Conservation (phyloP, 2,888 invertebrate species). For the Tinea semifulvella region DNA sequence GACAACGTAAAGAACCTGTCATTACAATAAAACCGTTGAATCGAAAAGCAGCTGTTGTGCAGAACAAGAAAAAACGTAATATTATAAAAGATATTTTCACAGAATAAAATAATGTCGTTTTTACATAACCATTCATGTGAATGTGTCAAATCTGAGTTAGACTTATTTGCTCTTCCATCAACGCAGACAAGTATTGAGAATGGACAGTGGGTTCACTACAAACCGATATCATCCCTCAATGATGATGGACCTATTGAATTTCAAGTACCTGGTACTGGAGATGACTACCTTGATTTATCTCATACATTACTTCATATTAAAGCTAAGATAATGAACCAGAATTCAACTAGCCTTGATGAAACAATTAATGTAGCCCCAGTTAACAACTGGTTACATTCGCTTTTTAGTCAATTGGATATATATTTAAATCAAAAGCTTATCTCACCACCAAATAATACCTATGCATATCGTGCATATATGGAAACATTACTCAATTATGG, state of each 20-base stretch:
- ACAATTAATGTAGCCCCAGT: slow-evolving; percentile 23
- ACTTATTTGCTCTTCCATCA: too few relatives aligned
- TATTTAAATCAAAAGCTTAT: slow-evolving; percentile 27
- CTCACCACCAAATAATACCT: slow-evolving; percentile 24
- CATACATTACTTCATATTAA: slow-evolving; percentile 22
- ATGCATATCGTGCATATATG: slow-evolving; percentile 23
- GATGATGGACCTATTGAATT: slow-evolving; percentile 27
- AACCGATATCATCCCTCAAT: slow-evolving; percentile 25
- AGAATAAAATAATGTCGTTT: too few relatives aligned
- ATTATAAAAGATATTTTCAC: too few relatives aligned
- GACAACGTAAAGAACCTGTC: too few relatives aligned
- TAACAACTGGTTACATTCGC: slow-evolving; percentile 26
- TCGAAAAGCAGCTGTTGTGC: too few relatives aligned
- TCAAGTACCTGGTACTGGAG: slow-evolving; percentile 25
- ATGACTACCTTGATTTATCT: slow-evolving; percentile 26
- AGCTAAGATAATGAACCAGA: neutral
- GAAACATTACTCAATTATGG: slow-evolving; percentile 25
- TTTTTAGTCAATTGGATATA: slow-evolving; percentile 24
- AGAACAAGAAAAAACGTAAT: too few relatives aligned
- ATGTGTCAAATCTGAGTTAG: too few relatives aligned
- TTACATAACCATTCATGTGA: too few relatives aligned
- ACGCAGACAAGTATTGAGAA: too few relatives aligned
- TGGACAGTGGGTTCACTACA: too few relatives aligned
- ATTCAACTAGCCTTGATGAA: neutral
- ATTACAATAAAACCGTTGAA: too few relatives aligned